Evolutionary conservation across 2,888 invertebrate species (phyloP).

Genomic region (Camptogramma bilineatum): DNA sequence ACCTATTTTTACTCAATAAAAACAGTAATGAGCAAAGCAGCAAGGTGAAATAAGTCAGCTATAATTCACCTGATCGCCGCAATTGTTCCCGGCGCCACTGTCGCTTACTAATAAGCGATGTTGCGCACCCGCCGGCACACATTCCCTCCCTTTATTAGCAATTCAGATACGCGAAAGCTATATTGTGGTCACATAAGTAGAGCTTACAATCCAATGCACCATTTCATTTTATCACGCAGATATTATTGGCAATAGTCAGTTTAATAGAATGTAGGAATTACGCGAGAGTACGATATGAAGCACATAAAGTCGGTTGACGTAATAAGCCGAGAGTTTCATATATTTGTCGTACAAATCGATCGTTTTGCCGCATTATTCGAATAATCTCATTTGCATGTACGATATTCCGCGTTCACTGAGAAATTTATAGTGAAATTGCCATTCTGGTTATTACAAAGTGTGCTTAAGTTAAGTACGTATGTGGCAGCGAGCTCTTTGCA

Average conservation of each 20-base stretch:
- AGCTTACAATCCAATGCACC: constrained; percentile 62
- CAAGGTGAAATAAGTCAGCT: neutral
- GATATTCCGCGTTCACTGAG: constrained; percentile 63
- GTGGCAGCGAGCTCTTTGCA: constrained; percentile 35
- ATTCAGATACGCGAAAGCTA: constrained; percentile 82
- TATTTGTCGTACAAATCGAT: constrained; percentile 76
- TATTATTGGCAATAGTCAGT: constrained; percentile 64
- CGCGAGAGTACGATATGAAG: constrained; percentile 72
- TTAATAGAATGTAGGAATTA: constrained; percentile 76
- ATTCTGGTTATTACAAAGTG: constrained; percentile 58
- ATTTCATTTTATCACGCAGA: constrained; percentile 76
- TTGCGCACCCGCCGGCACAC: constrained; percentile 67
- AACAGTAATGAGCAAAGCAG: neutral
- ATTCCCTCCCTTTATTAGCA: constrained; percentile 79
- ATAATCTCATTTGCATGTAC: constrained; percentile 65
- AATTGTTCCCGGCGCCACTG: constrained; percentile 65
- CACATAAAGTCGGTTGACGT: constrained; percentile 74
- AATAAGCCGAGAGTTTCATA: constrained; percentile 74
- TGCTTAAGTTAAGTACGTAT: constrained; percentile 40
- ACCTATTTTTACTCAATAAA: neutral
- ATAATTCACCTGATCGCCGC: constrained; percentile 43
- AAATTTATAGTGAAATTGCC: constrained; percentile 57
- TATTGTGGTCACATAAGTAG: constrained; percentile 77
- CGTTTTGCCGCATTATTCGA: constrained; percentile 66
- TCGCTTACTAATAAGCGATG: constrained; percentile 58